A percentile compares a stretch with the other conserved stretches of the same genome.
Evolutionary conservation across 2,113 vertebrate genomes (phyloP).

Genomic region (Pardalotus punctatus): DNA sequence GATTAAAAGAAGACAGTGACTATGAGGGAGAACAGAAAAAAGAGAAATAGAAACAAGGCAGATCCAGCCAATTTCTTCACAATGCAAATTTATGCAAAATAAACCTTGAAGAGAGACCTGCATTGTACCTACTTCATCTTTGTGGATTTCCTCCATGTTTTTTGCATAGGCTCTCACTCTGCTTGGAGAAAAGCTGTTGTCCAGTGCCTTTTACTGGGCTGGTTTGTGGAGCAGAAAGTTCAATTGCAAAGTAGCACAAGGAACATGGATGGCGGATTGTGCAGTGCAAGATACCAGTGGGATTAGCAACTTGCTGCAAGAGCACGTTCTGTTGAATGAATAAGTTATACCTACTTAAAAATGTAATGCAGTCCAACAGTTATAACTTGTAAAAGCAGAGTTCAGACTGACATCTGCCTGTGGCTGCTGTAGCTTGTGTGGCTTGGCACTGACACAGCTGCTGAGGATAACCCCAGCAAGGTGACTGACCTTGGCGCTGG

Average conservation of each 20-base stretch:
- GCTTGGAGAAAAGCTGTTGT: neutral
- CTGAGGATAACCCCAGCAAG: neutral
- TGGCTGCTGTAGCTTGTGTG: neutral
- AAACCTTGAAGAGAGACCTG: neutral
- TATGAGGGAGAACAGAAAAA: neutral
- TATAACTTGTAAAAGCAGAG: neutral
- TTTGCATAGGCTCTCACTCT: neutral
- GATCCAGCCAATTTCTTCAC: neutral
- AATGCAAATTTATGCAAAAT: neutral
- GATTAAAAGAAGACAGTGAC: neutral
- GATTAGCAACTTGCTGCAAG: neutral
- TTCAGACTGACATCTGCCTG: neutral
- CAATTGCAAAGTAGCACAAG: neutral
- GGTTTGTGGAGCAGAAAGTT: neutral
- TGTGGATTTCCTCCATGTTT: neutral
- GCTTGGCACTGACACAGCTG: neutral
- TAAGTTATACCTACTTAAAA: neutral
- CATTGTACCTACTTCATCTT: neutral
- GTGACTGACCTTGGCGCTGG: neutral
- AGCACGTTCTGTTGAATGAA: neutral
- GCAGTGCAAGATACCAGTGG: neutral
- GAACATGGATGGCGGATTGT: fast-evolving
- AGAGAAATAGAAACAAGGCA: neutral
- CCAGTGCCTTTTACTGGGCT: neutral
- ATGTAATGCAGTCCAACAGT: neutral